Conservation (phyloP, 2,113 vertebrate species). For the Megaleporinus macrocephalus region DNA sequence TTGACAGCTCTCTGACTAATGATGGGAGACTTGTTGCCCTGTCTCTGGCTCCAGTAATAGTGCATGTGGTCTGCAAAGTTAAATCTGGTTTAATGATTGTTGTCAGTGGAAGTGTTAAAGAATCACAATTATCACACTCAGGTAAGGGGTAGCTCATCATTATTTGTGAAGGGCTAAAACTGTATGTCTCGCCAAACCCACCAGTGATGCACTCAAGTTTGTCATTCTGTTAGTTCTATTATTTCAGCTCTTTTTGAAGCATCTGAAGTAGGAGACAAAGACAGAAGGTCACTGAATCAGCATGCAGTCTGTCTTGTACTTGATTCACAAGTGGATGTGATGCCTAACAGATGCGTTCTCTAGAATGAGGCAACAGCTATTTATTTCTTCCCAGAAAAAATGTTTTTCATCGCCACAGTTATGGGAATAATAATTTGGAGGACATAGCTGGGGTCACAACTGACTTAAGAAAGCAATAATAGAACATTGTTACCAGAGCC, state of each 20-base stretch:
- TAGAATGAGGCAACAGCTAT: constrained; percentile 23
- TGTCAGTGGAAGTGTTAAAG: not conserved
- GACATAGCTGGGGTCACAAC: not conserved
- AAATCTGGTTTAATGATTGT: not conserved
- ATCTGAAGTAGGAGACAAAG: not conserved
- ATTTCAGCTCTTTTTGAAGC: not conserved
- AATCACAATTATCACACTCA: not conserved
- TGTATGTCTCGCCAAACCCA: not conserved
- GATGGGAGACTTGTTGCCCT: not conserved
- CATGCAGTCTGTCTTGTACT: constrained; percentile 8
- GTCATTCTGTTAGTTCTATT: not conserved
- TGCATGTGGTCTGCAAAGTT: not conserved
- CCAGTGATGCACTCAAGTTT: not conserved
- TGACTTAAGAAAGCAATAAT: not conserved
- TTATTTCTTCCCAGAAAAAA: not conserved
- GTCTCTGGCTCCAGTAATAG: not conserved
- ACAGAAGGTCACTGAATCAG: constrained; percentile 27
- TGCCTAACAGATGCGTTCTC: constrained; percentile 1
- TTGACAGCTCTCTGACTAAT: no score
- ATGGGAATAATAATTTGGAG: constrained; percentile 16
- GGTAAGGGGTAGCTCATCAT: constrained; percentile 7
- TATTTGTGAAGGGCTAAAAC: not conserved
- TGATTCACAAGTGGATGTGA: constrained; percentile 18
- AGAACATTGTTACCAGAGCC: not conserved
- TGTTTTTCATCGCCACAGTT: constrained; percentile 14